phyloP scores from a whole-genome alignment of 2,888 invertebrate genomes.

The Andricus quercusramuli region DNA sequence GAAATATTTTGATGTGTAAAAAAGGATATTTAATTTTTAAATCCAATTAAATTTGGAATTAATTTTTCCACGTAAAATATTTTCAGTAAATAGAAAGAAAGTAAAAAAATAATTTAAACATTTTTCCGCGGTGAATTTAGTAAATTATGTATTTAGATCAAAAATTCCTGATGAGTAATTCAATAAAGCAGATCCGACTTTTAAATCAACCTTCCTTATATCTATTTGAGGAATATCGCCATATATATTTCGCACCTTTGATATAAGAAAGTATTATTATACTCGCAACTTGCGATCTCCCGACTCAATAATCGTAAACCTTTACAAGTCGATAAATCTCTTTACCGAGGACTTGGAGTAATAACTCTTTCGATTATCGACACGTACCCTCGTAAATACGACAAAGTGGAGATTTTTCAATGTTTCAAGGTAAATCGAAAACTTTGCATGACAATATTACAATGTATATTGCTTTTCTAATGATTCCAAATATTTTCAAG shows the following conservation, averaged over 20 bases:
- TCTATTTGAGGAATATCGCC: slow-evolving; percentile 48
- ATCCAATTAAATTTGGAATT: no score
- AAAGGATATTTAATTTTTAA: no score
- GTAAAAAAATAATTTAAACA: not conserved
- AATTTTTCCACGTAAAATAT: no score
- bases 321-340: slow-evolving; percentile 28
- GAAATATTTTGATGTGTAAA: no score
- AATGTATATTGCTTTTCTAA: no score
- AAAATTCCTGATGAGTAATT: not conserved
- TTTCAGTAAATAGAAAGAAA: not conserved
- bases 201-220: slow-evolving; percentile 5
- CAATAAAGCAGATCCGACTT: not conserved
- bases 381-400: slow-evolving; percentile 21
- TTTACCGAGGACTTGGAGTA: not conserved
- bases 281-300: slow-evolving; percentile 50
- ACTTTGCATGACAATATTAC: no score
- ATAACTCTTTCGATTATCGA: slow-evolving; percentile 38
- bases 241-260: slow-evolving; percentile 55
- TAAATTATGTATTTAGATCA: not conserved
- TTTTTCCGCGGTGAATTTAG: not conserved
- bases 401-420: not conserved
- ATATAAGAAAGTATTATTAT: slow-evolving; percentile 52
- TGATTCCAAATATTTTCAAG: no score
- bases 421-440: no score
- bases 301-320: slow-evolving; percentile 51